A percentile compares a stretch with the other conserved stretches of the same genome.
Conservation (phyloP, 2,113 vertebrate species). For the Patagioenas fasciata region DNA sequence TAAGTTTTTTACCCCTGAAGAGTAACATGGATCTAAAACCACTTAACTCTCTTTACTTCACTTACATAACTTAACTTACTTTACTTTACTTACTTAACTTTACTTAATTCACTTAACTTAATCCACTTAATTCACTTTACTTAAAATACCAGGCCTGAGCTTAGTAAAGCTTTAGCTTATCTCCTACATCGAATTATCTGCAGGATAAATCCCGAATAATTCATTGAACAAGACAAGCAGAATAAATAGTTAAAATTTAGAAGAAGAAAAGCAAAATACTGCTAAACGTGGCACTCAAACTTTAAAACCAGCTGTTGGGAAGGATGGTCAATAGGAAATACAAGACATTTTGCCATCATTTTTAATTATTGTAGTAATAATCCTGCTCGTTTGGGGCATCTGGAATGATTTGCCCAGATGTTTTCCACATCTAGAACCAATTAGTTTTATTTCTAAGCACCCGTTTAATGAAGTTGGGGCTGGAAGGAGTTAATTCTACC, state of each 20-base stretch:
- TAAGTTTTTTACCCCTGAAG: accelerated
- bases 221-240: neutral
- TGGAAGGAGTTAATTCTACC: neutral
- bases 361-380: neutral
- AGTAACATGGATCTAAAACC: accelerated
- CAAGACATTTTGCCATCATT: accelerated
- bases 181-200: accelerated
- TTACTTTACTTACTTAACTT: too few species aligned
- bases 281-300: neutral
- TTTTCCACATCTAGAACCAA: neutral
- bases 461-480: neutral
- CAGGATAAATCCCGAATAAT: neutral
- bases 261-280: neutral
- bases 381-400: neutral
- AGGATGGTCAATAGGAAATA: neutral
- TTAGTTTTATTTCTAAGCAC: neutral
- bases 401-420: neutral
- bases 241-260: neutral
- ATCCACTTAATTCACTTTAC: too few species aligned
- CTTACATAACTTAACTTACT: too few species aligned
- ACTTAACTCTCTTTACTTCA: neutral
- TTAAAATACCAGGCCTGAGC: too few species aligned
- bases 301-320: neutral
- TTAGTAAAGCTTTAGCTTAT: neutral
- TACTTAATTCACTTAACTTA: too few species aligned